phyloP scores from a whole-genome alignment of 1,140 invertebrate species.

The Drosophila ananassae region DNA sequence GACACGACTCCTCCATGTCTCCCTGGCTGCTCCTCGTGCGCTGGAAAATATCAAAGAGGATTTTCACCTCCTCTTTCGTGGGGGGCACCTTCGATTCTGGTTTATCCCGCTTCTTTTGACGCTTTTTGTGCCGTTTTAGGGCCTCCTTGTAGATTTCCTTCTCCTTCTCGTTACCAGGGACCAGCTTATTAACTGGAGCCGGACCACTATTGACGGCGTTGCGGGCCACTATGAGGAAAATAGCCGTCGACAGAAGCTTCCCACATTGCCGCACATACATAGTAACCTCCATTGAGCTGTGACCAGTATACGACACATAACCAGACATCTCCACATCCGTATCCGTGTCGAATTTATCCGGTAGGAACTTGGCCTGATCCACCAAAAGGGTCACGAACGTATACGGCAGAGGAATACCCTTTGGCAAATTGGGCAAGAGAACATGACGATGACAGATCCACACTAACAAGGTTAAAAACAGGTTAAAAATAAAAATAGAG shows the following conservation, averaged over 20 bases:
- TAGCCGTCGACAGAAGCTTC: slow-evolving; percentile 85
- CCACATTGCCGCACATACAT: slow-evolving; percentile 87
- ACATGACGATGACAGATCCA: slow-evolving; percentile 89
- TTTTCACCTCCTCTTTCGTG: slow-evolving; percentile 86
- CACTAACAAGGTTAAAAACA: slow-evolving; percentile 27
- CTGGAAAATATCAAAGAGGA: slow-evolving; percentile 89
- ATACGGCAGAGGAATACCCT: slow-evolving; percentile 86
- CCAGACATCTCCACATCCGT: slow-evolving; percentile 89
- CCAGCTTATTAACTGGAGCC: slow-evolving; percentile 88
- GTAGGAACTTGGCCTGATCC: slow-evolving; percentile 86
- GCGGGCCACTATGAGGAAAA: slow-evolving; percentile 90
- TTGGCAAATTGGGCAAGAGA: slow-evolving; percentile 85
- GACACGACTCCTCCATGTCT: slow-evolving; percentile 63
- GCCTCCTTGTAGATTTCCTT: slow-evolving; percentile 84
- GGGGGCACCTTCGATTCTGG: slow-evolving; percentile 87
- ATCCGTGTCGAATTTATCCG: slow-evolving; percentile 79
- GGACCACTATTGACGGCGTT: slow-evolving; percentile 87
- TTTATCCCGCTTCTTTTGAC: slow-evolving; percentile 84
- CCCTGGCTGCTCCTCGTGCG: slow-evolving; percentile 85
- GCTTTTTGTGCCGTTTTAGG: slow-evolving; percentile 83
- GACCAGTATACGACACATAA: slow-evolving; percentile 90
- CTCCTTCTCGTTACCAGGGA: slow-evolving; percentile 87
- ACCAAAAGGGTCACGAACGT: slow-evolving; percentile 90
- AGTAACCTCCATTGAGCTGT: slow-evolving; percentile 88
- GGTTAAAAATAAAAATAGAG: not conserved